Evolutionary conservation across 2,888 invertebrate genomes (phyloP).

Genomic region (Cheilosia impressa): DNA sequence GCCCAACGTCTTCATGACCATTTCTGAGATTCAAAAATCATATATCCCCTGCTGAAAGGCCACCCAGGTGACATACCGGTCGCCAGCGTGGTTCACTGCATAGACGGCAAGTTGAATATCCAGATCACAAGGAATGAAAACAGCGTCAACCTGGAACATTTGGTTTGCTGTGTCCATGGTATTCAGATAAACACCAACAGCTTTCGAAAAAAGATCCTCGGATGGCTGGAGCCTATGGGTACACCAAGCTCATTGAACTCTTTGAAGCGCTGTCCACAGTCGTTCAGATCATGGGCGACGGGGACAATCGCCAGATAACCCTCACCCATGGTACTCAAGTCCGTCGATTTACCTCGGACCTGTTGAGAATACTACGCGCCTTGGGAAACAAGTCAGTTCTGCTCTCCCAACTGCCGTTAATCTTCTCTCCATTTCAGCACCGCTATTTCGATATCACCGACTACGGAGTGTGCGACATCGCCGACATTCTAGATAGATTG

Average conservation of each 20-base stretch:
- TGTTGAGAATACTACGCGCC: slow-evolving; percentile 92
- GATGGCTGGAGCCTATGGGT: slow-evolving; percentile 89
- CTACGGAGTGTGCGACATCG: slow-evolving; percentile 93
- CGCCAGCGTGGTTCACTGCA: slow-evolving; percentile 82
- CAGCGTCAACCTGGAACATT: slow-evolving; percentile 95
- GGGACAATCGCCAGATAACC: slow-evolving; percentile 93
- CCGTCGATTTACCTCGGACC: slow-evolving; percentile 94
- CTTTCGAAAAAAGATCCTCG: slow-evolving; percentile 83
- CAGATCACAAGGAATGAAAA: slow-evolving; percentile 83
- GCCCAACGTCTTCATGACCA: slow-evolving; percentile 85
- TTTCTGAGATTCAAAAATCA: slow-evolving; percentile 82
- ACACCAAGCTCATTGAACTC: slow-evolving; percentile 94
- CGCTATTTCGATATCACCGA: slow-evolving; percentile 88
- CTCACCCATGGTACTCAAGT: slow-evolving; percentile 94
- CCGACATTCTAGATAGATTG: slow-evolving; percentile 89
- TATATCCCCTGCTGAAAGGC: slow-evolving; percentile 81
- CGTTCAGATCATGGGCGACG: slow-evolving; percentile 96
- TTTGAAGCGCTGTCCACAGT: slow-evolving; percentile 94
- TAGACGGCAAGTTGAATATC: slow-evolving; percentile 81
- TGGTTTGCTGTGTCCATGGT: slow-evolving; percentile 92
- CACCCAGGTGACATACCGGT: slow-evolving; percentile 83
- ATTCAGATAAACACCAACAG: slow-evolving; percentile 85
- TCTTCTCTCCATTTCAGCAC: slow-evolving; percentile 86
- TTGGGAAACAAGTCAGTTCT: slow-evolving; percentile 91
- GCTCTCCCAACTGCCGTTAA: slow-evolving; percentile 88